Percentiles rank a stretch among this genome's conserved stretches.
These are phyloP conservation scores for Pagetopsis macropterus DNA, from an alignment of 2,797 vertebrate genomes.

Conservation along the genomic window DNA sequence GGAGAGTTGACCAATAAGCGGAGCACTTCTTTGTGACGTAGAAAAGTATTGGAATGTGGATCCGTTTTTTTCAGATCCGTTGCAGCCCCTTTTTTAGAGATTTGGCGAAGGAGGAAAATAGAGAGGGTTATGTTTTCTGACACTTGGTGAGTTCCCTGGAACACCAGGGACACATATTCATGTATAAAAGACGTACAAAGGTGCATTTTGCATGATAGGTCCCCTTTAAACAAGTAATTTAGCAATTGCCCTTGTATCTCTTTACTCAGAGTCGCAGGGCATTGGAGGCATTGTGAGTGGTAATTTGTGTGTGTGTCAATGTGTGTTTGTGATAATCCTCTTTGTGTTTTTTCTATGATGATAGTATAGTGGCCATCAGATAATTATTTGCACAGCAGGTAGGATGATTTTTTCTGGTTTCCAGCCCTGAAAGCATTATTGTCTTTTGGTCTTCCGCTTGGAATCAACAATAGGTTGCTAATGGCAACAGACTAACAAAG, in stretches of 20 bases:
- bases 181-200: too few relatives aligned
- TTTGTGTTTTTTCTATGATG: constrained; percentile 11
- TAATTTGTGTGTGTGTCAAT: background rate
- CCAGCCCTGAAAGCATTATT: constrained; percentile 23
- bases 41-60: too few relatives aligned
- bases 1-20: too few relatives aligned
- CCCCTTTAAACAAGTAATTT: constrained; percentile 16
- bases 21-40: too few relatives aligned
- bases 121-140: too few relatives aligned
- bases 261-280: background rate
- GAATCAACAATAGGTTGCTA: constrained; percentile 29
- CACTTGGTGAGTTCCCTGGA: too few relatives aligned
- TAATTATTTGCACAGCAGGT: constrained; percentile 35
- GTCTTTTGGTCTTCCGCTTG: constrained; percentile 23
- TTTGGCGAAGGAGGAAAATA: too few relatives aligned
- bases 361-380: constrained; percentile 10
- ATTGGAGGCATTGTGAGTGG: background rate
- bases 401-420: constrained; percentile 23
- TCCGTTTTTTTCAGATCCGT: too few relatives aligned
- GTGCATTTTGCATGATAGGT: too few relatives aligned
- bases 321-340: constrained; percentile 10
- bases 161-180: too few relatives aligned
- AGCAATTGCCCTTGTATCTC: background rate
- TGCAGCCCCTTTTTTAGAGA: too few relatives aligned
- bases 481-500: constrained; percentile 43